Conservation (phyloP, 2,113 vertebrate species). For the Aegithalos caudatus region DNA sequence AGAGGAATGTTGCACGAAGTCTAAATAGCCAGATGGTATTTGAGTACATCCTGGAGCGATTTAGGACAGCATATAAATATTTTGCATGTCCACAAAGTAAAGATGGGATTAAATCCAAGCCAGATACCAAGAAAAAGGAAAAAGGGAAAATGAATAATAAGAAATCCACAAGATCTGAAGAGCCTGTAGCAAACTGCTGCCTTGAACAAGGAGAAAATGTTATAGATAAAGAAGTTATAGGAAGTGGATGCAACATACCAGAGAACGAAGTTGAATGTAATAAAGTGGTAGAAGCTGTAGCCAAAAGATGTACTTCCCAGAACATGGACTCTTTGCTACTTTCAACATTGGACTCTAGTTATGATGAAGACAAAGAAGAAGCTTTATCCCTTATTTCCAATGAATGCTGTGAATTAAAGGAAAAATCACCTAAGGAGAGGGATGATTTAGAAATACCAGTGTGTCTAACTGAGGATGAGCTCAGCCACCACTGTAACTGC, state of each 20-base stretch:
- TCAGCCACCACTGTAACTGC: slow-evolving; percentile 54
- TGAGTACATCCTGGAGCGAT: slow-evolving; percentile 96
- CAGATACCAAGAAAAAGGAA: slow-evolving; percentile 74
- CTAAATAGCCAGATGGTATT: slow-evolving; percentile 99
- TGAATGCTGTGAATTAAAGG: slow-evolving; percentile 67
- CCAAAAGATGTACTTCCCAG: slow-evolving; percentile 56
- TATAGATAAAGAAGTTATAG: slow-evolving; percentile 53
- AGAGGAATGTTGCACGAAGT: slow-evolving; percentile 96
- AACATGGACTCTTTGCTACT: slow-evolving; percentile 32
- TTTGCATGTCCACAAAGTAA: slow-evolving; percentile 93
- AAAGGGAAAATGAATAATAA: slow-evolving; percentile 74
- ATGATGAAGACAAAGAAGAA: slow-evolving; percentile 47
- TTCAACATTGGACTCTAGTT: slow-evolving; percentile 52
- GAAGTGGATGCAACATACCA: neutral
- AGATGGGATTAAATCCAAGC: slow-evolving; percentile 71
- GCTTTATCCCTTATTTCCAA: slow-evolving; percentile 48
- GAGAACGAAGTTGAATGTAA: slow-evolving; percentile 63
- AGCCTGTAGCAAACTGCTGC: slow-evolving; percentile 62
- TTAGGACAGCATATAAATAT: slow-evolving; percentile 93
- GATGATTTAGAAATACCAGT: slow-evolving; percentile 51
- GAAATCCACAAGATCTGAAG: slow-evolving; percentile 66
- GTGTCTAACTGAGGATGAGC: slow-evolving; percentile 50
- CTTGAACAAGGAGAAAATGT: slow-evolving; percentile 55
- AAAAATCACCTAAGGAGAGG: slow-evolving; percentile 55
- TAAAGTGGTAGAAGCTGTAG: slow-evolving; percentile 54